Evolutionary conservation across 2,113 vertebrate species (phyloP).

Genomic region (Numida meleagris): DNA sequence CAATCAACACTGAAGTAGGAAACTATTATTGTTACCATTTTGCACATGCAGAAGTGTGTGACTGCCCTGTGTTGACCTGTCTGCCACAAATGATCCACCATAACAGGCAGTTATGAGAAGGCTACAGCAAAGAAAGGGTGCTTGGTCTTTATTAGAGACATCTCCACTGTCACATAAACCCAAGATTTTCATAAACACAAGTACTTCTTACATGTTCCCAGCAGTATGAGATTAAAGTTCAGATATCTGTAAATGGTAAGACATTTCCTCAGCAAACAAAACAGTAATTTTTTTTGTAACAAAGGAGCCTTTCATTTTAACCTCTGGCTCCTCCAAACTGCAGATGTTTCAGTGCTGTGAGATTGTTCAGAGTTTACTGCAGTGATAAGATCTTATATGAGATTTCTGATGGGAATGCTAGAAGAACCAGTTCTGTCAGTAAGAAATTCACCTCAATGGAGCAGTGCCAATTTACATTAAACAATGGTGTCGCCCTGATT

Average conservation of each 20-base stretch:
- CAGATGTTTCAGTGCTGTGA: neutral
- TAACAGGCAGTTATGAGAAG: neutral
- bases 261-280: neutral
- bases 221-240: neutral
- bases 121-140: neutral
- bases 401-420: neutral
- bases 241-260: neutral
- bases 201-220: neutral
- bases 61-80: neutral
- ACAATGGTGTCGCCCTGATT: neutral
- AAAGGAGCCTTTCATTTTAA: conserved; percentile 11
- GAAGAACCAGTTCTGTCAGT: neutral
- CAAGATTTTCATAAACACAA: neutral
- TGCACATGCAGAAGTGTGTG: neutral
- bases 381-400: neutral
- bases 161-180: accelerated
- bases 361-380: neutral
- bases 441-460: neutral
- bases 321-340: neutral
- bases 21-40: neutral
- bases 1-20: neutral
- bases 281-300: neutral
- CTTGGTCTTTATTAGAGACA: neutral
- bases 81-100: neutral
- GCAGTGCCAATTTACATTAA: neutral